These are phyloP conservation scores for Pterophyllum scalare DNA, from an alignment of 2,113 vertebrate species.

Conservation along the genomic window DNA sequence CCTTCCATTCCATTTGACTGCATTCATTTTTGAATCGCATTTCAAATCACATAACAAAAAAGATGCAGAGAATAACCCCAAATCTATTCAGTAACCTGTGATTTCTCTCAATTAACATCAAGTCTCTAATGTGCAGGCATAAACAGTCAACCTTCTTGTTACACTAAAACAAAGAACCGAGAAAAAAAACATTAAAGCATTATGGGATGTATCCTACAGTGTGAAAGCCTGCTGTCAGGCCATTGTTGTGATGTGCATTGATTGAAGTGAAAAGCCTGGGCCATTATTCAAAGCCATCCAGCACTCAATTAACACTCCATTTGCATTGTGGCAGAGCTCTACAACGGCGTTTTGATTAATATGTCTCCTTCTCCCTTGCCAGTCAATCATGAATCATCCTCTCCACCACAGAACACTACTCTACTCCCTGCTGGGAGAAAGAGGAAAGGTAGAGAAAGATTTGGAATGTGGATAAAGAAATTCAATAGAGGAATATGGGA, in stretches of 20 bases:
- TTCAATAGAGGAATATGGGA: background rate
- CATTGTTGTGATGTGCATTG: constrained; percentile 77
- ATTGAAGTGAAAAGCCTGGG: constrained; percentile 71
- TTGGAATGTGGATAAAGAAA: background rate
- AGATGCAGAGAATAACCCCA: constrained; percentile 14
- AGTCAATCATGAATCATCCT: constrained; percentile 81
- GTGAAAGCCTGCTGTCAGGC: constrained; percentile 56
- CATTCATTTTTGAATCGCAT: constrained; percentile 36
- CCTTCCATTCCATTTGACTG: constrained; percentile 15
- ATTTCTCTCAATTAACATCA: constrained; percentile 50
- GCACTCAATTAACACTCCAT: constrained; percentile 81
- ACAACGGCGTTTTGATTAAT: constrained; percentile 75
- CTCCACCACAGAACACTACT: constrained; percentile 53
- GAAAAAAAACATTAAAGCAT: constrained; percentile 35
- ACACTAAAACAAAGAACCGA: constrained; percentile 45
- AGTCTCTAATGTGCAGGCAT: constrained; percentile 14
- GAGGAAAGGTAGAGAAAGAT: background rate
- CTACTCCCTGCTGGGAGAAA: constrained; percentile 20
- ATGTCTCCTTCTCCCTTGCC: constrained; percentile 68
- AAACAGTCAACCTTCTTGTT: constrained; percentile 26
- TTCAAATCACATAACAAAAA: constrained; percentile 40
- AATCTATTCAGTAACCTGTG: constrained; percentile 31
- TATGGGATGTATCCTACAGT: constrained; percentile 53
- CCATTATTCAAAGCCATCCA: constrained; percentile 80
- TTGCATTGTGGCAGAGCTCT: constrained; percentile 78